phyloP scores from a whole-genome alignment of 2,797 vertebrate genomes.

The Intellagama lesueurii region DNA sequence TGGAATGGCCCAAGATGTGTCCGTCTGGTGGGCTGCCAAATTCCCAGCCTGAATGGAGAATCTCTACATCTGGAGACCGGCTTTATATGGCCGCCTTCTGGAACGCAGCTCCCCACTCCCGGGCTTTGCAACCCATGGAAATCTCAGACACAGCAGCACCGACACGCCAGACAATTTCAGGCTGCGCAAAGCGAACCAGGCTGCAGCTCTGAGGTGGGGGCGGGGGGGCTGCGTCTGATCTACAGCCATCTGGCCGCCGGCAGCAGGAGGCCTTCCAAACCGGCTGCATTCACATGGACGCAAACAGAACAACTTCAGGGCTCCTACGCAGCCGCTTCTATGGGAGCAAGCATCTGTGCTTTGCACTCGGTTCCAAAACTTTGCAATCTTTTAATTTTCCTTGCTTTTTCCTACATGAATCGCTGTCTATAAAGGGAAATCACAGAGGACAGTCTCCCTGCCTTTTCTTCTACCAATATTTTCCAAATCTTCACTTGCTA shows the following conservation, averaged over 20 bases:
- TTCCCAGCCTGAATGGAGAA: conserved; percentile 22
- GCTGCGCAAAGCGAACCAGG: background rate
- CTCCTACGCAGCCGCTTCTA: too few species aligned
- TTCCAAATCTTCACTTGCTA: background rate
- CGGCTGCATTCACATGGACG: background rate
- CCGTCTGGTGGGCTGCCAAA: background rate
- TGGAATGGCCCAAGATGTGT: background rate
- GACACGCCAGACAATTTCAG: background rate
- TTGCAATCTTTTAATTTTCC: background rate
- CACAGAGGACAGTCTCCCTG: too few species aligned
- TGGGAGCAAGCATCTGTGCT: too few species aligned
- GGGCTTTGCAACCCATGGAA: background rate
- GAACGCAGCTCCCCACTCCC: background rate
- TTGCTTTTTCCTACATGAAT: background rate
- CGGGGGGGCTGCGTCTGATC: background rate
- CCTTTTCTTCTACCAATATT: too few species aligned
- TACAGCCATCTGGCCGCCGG: background rate
- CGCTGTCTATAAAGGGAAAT: background rate
- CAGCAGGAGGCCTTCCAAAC: background rate
- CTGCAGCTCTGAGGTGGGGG: background rate
- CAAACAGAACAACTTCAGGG: background rate
- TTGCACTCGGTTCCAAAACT: background rate
- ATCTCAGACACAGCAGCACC: background rate
- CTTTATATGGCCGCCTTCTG: conserved; percentile 34
- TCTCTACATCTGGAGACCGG: conserved; percentile 22